A percentile compares a stretch with the other conserved stretches of the same genome.
These are phyloP conservation scores for Nemopilema nomurai DNA, from an alignment of 30 jellyfish, hydroid and myxozoan genomes.

Conservation along the genomic window DNA sequence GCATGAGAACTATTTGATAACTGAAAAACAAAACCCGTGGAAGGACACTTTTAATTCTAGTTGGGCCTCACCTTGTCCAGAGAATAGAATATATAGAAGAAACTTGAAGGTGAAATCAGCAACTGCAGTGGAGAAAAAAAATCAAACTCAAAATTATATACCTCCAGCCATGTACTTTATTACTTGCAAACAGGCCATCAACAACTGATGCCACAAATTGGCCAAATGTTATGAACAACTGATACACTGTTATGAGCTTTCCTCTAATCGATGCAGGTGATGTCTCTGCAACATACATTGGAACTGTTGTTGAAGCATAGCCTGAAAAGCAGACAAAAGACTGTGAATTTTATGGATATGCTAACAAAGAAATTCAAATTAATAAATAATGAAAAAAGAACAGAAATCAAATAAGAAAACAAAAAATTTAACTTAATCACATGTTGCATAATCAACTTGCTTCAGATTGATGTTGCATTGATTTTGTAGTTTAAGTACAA, in stretches of 20 bases:
- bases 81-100: too few species aligned
- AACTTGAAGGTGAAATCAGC: neutral
- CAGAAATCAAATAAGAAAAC: neutral
- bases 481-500: too few species aligned
- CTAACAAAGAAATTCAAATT: neutral
- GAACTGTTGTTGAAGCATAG: conserved; percentile 83
- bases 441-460: too few species aligned
- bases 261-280: conserved; percentile 93
- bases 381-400: neutral
- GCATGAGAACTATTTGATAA: too few species aligned
- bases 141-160: neutral
- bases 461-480: too few species aligned
- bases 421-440: too few species aligned
- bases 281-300: conserved; percentile 93
- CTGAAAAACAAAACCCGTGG: too few species aligned
- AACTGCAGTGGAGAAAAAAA: neutral
- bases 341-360: neutral
- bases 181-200: conserved; percentile 74
- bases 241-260: conserved; percentile 77
- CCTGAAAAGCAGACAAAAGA: conserved; percentile 48
- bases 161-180: conserved; percentile 87
- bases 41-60: too few species aligned
- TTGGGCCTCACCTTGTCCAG: too few species aligned
- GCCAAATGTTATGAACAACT: conserved; percentile 89
- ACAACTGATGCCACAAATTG: conserved; percentile 80